Evolutionary conservation across 1,140 invertebrate genomes (phyloP).

Genomic region (Zeugodacus cucurbitae): DNA sequence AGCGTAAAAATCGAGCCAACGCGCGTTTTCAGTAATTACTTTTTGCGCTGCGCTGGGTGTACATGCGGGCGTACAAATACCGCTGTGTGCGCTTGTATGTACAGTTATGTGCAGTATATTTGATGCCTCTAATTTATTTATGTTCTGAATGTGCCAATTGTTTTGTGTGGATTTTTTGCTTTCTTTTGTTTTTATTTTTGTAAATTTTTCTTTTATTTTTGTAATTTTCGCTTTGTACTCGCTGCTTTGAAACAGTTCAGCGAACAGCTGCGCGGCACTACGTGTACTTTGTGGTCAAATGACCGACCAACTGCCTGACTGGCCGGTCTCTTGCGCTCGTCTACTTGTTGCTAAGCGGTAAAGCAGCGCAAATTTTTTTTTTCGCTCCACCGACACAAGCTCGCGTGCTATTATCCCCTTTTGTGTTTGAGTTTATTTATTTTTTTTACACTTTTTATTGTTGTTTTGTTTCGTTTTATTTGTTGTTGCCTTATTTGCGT

Average conservation of each 20-base stretch:
- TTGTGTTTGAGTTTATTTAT: background rate
- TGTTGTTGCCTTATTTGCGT: background rate
- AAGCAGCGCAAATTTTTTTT: background rate
- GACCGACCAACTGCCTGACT: background rate
- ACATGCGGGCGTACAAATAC: background rate
- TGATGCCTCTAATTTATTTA: background rate
- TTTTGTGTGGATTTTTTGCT: background rate
- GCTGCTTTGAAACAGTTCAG: background rate
- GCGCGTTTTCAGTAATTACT: background rate
- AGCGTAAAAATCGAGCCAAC: constrained; percentile 26
- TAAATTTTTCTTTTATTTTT: background rate
- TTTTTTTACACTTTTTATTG: background rate
- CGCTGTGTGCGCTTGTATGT: background rate
- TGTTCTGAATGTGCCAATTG: constrained; percentile 9
- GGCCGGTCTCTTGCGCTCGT: background rate
- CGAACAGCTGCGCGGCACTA: background rate
- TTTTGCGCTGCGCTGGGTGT: background rate
- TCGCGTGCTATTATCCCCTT: background rate
- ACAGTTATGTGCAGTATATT: background rate
- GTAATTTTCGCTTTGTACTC: background rate
- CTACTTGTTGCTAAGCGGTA: constrained; percentile 31
- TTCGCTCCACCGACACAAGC: background rate
- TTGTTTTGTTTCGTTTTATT: background rate
- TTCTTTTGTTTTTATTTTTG: background rate
- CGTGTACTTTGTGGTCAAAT: background rate